Base-by-base conservation (phyloP, 2,888 invertebrate genomes). In the Nineta flava region DNA sequence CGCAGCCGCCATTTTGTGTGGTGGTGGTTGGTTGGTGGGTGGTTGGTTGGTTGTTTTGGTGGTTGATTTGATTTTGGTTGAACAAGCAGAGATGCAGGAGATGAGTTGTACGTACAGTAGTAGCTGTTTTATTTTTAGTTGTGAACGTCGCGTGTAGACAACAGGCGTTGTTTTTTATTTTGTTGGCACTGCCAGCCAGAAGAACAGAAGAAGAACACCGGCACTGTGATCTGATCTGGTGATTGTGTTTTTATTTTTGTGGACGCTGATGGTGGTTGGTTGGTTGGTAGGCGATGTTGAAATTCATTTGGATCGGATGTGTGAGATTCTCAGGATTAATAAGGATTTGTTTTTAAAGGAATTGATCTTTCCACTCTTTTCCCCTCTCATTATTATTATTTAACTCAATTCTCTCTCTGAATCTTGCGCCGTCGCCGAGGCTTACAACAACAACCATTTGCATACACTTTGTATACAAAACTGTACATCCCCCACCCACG, bases 281-380 rank as follows among this genome's bases (percentile, higher is more conserved):
- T 50, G 47, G 42, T 50, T 35, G 31, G 26, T 45, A 13, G 16
- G 45, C 21, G 60, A 60, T 58, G 57, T 57, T 58, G 58, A 54
- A 53, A 48, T 54, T 55, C 54, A 55, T 54, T 55, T 56, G 55
- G 54, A 56, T 54, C 54, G 57, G 55, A 53, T 19, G 5, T 2
- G 19, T 19, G 2, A 4, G 19, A 19, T 4, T n/a, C n/a, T n/a
- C 19, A 5, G 19, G 19, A 19, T 19, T 19, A n/a, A n/a, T 19
- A 19, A 19, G 19, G 19, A 19, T 2, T n/a, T n/a, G n/a, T n/a
- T 19, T 19, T 19, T 19, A 19, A 19, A 19, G 19, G 19, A 19
- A n/a, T n/a, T n/a, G n/a, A n/a, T n/a, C n/a, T n/a, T n/a, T n/a
- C n/a, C n/a, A n/a, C n/a, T n/a, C n/a, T n/a, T n/a, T n/a, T n/a